Evolutionary conservation across 2,797 vertebrate species (phyloP).

Genomic region (Phylloscopus collybita): DNA sequence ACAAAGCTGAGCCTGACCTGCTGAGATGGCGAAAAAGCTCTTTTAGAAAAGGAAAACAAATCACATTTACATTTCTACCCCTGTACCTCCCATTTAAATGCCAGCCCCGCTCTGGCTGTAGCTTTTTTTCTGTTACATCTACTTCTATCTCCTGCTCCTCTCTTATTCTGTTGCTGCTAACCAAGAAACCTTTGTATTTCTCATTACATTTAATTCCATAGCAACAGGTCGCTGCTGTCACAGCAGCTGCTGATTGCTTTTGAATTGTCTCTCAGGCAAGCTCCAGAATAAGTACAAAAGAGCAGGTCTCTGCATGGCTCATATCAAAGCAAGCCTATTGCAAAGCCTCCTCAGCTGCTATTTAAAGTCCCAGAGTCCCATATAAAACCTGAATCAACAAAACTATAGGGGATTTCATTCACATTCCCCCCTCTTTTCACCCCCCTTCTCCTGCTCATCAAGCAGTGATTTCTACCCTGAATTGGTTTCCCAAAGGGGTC

Average conservation of each 20-base stretch:
- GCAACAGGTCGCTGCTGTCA: conserved; percentile 65
- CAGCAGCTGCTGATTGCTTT: conserved; percentile 54
- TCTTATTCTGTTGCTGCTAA: conserved; percentile 16
- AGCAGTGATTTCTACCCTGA: conserved; percentile 45
- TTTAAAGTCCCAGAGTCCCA: conserved; percentile 38
- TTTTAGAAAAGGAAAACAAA: background rate
- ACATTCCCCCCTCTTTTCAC: background rate
- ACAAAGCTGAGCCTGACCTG: conserved; percentile 28
- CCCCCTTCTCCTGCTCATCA: conserved; percentile 12
- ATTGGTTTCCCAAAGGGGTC: conserved; percentile 15
- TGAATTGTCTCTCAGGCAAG: conserved; percentile 61
- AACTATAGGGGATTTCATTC: conserved; percentile 45
- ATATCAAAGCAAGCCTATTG: conserved; percentile 34
- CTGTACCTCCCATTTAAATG: background rate
- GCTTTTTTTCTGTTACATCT: background rate
- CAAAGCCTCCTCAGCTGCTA: background rate
- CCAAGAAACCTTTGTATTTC: conserved; percentile 57
- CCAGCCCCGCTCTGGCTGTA: background rate
- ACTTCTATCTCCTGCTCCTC: background rate
- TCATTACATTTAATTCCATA: conserved; percentile 56
- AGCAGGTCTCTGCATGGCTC: conserved; percentile 26
- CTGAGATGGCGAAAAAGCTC: background rate
- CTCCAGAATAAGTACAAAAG: conserved; percentile 66
- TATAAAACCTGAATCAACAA: conserved; percentile 41
- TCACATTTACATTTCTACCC: background rate